Percentiles rank a stretch among this genome's conserved stretches.
Conservation (phyloP, 92 coral and sea anemone species). For the Scolanthus callimorphus region DNA sequence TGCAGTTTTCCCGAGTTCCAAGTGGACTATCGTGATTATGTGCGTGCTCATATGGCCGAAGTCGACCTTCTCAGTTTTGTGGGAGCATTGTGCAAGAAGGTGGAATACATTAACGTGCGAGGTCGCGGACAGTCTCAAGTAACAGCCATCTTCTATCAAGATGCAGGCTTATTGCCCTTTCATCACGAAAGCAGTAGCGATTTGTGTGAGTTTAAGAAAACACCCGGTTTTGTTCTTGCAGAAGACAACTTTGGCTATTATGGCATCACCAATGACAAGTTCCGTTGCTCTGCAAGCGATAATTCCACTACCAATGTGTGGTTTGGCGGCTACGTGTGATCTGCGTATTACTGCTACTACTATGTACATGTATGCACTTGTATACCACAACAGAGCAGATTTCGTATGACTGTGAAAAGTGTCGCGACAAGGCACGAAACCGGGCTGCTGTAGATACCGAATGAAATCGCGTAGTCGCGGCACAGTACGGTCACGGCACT, state of each 20-base stretch:
- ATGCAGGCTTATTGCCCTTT: not conserved
- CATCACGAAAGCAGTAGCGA: constrained; percentile 18
- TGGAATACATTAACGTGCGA: constrained; percentile 52
- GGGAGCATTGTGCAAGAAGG: constrained; percentile 21
- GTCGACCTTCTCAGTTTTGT: not conserved
- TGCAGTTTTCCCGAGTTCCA: constrained; percentile 2
- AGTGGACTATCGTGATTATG: constrained; percentile 3
- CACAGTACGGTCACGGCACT: no score
- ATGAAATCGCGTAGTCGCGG: no score
- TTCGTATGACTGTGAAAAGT: no score
- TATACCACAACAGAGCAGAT: no score
- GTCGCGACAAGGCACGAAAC: no score
- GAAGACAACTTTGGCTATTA: constrained; percentile 38
- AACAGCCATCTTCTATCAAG: constrained; percentile 38
- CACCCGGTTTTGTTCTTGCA: constrained; percentile 4
- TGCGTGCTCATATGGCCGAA: constrained; percentile 6
- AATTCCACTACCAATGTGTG: constrained; percentile 31
- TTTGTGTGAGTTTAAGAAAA: constrained; percentile 12
- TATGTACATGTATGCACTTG: no score
- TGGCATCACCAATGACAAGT: not conserved
- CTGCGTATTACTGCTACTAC: no score
- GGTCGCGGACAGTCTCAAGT: constrained; percentile 32
- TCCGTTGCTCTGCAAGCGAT: constrained; percentile 1
- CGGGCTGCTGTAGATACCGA: no score
- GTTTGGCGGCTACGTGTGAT: constrained; percentile 24